Evolutionary conservation across 1,140 invertebrate species (phyloP).

Genomic region (Ceratitis capitata): DNA sequence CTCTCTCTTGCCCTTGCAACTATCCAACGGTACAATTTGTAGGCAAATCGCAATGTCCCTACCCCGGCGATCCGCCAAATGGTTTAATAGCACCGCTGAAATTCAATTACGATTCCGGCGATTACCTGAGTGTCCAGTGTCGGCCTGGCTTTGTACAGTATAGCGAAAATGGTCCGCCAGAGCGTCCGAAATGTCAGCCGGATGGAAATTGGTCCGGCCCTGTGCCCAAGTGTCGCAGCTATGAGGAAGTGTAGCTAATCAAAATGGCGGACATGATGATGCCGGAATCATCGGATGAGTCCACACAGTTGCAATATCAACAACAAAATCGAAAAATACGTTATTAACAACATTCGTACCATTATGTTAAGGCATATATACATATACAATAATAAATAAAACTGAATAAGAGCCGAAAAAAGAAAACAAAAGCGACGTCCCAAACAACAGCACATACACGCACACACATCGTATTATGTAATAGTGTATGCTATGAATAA

Average conservation of each 20-base stretch:
- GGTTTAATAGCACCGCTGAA: constrained; percentile 78
- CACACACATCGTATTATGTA: constrained; percentile 19
- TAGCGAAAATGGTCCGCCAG: constrained; percentile 60
- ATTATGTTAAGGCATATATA: background rate
- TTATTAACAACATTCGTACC: background rate
- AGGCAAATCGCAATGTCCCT: constrained; percentile 81
- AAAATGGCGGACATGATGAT: constrained; percentile 19
- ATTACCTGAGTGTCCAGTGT: constrained; percentile 78
- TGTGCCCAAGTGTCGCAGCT: constrained; percentile 67
- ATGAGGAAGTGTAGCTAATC: constrained; percentile 64
- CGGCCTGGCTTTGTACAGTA: constrained; percentile 72
- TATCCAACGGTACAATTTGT: constrained; percentile 19
- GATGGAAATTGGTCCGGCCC: constrained; percentile 68
- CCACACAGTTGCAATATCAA: background rate
- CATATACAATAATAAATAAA: background rate
- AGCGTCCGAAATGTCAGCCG: constrained; percentile 67
- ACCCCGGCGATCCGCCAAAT: constrained; percentile 77
- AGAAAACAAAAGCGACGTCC: background rate
- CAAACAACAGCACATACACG: background rate
- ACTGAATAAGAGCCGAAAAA: no score
- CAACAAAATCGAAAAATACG: background rate
- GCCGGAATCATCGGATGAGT: constrained; percentile 30
- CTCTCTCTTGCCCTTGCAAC: background rate
- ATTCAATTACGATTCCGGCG: constrained; percentile 80
- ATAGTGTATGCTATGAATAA: background rate